A percentile compares a stretch with the other conserved stretches of the same genome.
phyloP scores from a whole-genome alignment of 2,113 vertebrate genomes.

The Alosa alosa region DNA sequence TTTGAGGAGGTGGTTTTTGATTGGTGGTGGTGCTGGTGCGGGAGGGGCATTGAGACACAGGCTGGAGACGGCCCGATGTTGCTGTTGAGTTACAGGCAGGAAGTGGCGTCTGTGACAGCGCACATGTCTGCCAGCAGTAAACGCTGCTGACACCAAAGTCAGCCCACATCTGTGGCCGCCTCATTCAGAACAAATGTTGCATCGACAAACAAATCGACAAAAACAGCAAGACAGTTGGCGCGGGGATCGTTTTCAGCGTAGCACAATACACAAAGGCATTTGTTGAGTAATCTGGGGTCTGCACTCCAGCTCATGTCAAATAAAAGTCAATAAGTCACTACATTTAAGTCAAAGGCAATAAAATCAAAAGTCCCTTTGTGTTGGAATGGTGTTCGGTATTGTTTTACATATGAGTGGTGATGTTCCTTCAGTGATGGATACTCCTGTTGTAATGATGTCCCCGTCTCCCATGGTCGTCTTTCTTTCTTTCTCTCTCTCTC shows the following conservation, averaged over 20 bases:
- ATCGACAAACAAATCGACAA: not conserved
- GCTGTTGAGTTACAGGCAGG: not conserved
- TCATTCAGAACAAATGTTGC: conserved; percentile 19
- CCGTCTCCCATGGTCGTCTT: conserved; percentile 14
- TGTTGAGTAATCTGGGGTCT: conserved; percentile 6
- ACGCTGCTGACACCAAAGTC: not conserved
- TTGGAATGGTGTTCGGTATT: not conserved
- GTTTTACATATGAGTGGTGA: not conserved
- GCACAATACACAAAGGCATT: not conserved
- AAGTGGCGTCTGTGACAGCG: conserved; percentile 15
- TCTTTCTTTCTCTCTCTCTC: conserved; percentile 40
- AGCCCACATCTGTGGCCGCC: conserved; percentile 12
- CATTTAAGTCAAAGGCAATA: not conserved
- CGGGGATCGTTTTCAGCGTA: not conserved
- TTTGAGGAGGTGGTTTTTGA: conserved; percentile 11
- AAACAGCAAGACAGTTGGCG: not conserved
- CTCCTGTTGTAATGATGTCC: not conserved
- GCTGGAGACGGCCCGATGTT: not conserved
- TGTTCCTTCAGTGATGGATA: not conserved
- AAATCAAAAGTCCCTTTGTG: conserved; percentile 13
- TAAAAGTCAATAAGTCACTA: not conserved
- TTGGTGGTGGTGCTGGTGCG: not conserved
- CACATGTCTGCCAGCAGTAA: conserved; percentile 8
- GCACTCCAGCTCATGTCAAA: not conserved
- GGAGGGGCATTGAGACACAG: not conserved